These are phyloP conservation scores for Marisa cornuarietis DNA, from an alignment of 1,140 invertebrate species.

Conservation along the genomic window DNA sequence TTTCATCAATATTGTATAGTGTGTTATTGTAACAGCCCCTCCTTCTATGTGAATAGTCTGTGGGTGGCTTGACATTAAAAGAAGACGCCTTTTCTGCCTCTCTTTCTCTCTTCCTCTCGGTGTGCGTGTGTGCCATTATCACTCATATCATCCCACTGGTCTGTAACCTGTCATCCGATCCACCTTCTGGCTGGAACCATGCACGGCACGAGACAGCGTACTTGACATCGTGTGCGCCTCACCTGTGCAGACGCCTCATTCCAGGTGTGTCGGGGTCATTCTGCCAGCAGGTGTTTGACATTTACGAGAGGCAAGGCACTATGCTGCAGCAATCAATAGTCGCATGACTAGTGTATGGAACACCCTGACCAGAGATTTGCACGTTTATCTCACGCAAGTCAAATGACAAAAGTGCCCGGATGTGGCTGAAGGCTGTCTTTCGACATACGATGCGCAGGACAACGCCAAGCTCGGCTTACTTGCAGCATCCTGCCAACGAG, in stretches of 20 bases:
- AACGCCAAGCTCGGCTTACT: no score
- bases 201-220: neutral
- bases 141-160: neutral
- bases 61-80: neutral
- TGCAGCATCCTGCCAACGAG: no score
- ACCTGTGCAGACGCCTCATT: neutral
- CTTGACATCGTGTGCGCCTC: neutral
- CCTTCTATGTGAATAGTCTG: neutral
- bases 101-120: neutral
- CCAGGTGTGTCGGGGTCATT: no score
- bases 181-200: neutral
- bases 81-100: neutral
- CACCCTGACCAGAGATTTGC: no score
- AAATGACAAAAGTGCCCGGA: no score
- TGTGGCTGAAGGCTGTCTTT: no score
- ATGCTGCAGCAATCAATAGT: no score
- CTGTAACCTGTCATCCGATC: neutral
- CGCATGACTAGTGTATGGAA: no score
- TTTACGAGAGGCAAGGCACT: no score
- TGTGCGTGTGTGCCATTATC: neutral
- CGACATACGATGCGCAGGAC: no score
- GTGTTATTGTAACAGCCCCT: neutral
- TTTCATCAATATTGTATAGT: neutral
- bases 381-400: no score
- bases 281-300: no score